Evolutionary conservation across 1,140 invertebrate species (phyloP), one percentile per base, ranked within the genome.

Genomic region (Orius insidiosus): DNA sequence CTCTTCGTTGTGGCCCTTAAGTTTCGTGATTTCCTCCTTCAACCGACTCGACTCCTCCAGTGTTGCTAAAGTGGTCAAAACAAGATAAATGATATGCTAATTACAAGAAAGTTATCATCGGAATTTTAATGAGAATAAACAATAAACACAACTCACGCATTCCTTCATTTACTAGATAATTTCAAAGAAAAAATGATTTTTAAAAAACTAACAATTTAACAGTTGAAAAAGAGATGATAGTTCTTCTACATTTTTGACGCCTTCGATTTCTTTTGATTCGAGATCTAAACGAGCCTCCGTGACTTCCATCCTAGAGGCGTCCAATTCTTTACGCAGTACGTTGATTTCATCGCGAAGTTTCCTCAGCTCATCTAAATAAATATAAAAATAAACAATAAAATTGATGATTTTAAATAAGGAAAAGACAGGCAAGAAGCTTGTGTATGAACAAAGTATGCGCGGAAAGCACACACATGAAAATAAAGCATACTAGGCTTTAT

Each of bases 221-320:
- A 94, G 69, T 56, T 82, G 75, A 56, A 92, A 83, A 43, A 94
- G 63, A 5, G 78, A 82, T 14, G 83, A 79, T 54, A 92, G 78
- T 63, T 96, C 88, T 52, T 87, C 80, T 53, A 85, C 74, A 39
- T 75, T 77, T 58, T 80, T 82, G 3, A 74, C 59, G 46, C 78
- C 74, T 53, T 83, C 75, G 14, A 72, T 58, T 47, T 75, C 71
- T 52, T 79, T 74, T 57, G 78, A 78, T 56, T 86, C 75, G 41
- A 74, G 70, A 48, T 76, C 76, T 31, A 78, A 65, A 55, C 80
- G 75, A 9, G 78, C 73, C 7, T 85, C 72, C 10, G 80, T 68
- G 1, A 87, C 66, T 56, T 87, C 79, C 19, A 80, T 85, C 50
- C 81, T 81, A 1, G 80, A 68, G 50, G 89, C 80, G 54, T 89